Conservation (phyloP, 53 echinoderm and acorn worm genomes). For the Echinometra lucunter region DNA sequence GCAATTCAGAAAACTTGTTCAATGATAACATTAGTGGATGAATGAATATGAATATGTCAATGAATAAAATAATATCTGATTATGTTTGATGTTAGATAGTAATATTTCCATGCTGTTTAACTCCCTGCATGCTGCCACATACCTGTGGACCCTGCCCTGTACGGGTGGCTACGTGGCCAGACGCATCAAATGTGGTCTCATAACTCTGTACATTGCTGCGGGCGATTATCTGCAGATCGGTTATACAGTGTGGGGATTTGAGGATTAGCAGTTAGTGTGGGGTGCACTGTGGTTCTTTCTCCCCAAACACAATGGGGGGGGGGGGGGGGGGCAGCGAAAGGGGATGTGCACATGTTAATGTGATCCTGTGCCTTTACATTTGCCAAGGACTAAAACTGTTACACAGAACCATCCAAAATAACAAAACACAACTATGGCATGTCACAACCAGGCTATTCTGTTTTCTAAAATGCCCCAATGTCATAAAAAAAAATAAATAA, state of each 20-base stretch:
- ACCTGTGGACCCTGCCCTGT: constrained; percentile 43
- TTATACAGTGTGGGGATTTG: constrained; percentile 9
- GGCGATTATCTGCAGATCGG: constrained; percentile 44
- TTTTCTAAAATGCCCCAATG: no score
- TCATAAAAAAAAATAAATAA: no score
- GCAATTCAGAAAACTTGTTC: not conserved
- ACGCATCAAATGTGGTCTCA: constrained; percentile 68
- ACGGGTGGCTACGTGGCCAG: constrained; percentile 56
- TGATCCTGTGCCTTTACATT: not conserved
- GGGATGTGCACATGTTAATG: not conserved
- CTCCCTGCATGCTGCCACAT: constrained; percentile 27
- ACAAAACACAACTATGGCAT: not conserved
- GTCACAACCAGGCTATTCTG: not conserved
- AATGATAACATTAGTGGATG: not conserved
- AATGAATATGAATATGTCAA: not conserved
- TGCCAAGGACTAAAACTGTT: no score
- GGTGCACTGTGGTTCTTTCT: not conserved
- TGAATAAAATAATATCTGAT: not conserved
- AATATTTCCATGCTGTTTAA: not conserved
- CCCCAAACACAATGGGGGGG: not conserved
- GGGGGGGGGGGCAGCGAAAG: not conserved
- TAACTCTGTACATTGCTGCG: constrained; percentile 13
- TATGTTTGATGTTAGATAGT: not conserved
- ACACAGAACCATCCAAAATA: not conserved
- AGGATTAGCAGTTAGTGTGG: not conserved